phyloP scores from a whole-genome alignment of 2,888 invertebrate genomes.

The Plebejus anna region DNA sequence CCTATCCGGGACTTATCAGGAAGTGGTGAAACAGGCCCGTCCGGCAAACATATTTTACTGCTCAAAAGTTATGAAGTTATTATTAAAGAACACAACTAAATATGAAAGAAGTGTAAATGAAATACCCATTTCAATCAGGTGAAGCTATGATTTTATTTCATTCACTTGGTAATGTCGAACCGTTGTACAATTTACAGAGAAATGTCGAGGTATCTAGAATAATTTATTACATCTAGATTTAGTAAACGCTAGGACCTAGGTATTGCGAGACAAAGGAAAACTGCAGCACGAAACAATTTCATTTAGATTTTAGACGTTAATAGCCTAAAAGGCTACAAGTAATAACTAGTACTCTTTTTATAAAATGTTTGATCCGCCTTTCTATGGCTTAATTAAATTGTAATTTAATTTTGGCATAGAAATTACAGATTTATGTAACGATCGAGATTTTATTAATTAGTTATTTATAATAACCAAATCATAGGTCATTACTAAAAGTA shows the following conservation, averaged over 20 bases:
- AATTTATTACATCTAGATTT: constrained; percentile 21
- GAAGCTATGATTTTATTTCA: background rate
- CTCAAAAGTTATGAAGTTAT: too few species aligned
- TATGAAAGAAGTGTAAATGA: background rate
- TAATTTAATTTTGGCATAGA: too few species aligned
- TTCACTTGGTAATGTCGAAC: background rate
- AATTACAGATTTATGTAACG: too few species aligned
- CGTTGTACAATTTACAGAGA: background rate
- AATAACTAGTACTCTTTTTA: too few species aligned
- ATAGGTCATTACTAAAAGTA: too few species aligned
- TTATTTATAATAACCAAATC: too few species aligned
- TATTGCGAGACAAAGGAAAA: background rate
- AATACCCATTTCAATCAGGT: background rate
- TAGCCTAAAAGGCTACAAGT: background rate
- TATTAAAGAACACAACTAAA: background rate
- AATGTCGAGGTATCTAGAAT: constrained; percentile 5
- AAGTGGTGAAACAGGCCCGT: too few species aligned
- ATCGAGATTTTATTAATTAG: too few species aligned
- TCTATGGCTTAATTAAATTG: too few species aligned
- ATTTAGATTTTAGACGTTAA: background rate
- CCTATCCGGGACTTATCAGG: too few species aligned
- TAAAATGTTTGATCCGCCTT: too few species aligned
- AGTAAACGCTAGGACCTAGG: background rate
- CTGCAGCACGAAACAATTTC: constrained; percentile 4
- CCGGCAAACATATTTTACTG: too few species aligned